Evolutionary conservation across 2,113 vertebrate genomes (phyloP).

Genomic region (Monopterus albus): DNA sequence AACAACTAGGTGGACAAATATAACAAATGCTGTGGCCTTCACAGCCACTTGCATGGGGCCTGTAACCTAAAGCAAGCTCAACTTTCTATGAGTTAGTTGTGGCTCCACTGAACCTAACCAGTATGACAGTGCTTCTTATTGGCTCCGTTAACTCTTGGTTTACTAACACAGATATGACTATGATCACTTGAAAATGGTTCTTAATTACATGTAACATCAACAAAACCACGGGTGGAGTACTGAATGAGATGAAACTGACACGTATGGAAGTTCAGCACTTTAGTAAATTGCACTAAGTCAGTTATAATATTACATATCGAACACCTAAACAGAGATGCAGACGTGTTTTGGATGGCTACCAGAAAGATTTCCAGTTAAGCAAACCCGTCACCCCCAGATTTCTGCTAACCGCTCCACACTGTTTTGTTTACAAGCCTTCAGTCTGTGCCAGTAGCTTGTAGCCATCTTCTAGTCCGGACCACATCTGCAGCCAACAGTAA

Average conservation of each 20-base stretch:
- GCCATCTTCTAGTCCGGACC: constrained; percentile 18
- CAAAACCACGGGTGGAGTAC: no score
- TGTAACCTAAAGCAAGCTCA: neutral
- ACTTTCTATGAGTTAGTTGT: neutral
- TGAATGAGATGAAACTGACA: no score
- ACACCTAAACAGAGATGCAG: neutral
- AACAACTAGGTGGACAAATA: neutral
- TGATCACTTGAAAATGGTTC: neutral
- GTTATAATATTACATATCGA: neutral
- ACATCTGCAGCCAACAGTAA: constrained; percentile 40
- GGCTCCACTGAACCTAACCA: no score
- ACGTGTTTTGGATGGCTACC: neutral
- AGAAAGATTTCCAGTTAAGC: neutral
- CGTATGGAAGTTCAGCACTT: neutral
- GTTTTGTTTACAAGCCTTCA: constrained; percentile 15
- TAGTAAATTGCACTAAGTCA: neutral
- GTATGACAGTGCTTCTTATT: no score
- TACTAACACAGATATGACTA: neutral
- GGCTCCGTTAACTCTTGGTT: neutral
- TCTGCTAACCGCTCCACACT: neutral
- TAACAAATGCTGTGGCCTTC: neutral
- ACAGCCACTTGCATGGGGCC: no score
- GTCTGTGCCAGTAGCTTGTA: constrained; percentile 20
- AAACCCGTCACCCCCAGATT: constrained; percentile 8
- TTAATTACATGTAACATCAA: no score